Conservation (phyloP, 2,888 invertebrate genomes). For the Dicyrtomina minuta region DNA sequence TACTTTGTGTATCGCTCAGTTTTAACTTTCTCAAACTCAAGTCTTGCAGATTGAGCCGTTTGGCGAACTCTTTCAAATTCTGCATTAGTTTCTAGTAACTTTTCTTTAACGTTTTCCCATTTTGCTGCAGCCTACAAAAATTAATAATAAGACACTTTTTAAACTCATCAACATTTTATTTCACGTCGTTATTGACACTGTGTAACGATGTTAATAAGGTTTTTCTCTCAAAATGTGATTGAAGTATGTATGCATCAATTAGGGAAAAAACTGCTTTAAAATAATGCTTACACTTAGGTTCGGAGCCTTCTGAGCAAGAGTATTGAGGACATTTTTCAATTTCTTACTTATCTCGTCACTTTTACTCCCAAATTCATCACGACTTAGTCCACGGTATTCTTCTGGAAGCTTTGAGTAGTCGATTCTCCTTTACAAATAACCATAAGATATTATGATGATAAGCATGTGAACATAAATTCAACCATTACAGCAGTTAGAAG, state of each 20-base stretch:
- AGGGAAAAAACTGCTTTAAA: too few relatives aligned
- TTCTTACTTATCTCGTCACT: too few relatives aligned
- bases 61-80: slow-evolving; percentile 93
- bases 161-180: too few relatives aligned
- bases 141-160: too few relatives aligned
- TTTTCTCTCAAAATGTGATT: background rate
- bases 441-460: background rate
- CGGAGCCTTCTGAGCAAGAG: too few relatives aligned
- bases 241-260: background rate
- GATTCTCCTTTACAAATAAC: slow-evolving; percentile 39
- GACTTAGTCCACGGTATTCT: slow-evolving; percentile 39
- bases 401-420: slow-evolving; percentile 42
- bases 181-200: too few relatives aligned
- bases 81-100: slow-evolving; percentile 91
- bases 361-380: too few relatives aligned
- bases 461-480: background rate
- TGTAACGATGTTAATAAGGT: background rate
- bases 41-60: slow-evolving; percentile 89
- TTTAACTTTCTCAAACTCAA: slow-evolving; percentile 90
- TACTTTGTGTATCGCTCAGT: slow-evolving; percentile 92
- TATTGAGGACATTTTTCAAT: too few relatives aligned
- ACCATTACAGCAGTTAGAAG: too few relatives aligned
- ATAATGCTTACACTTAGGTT: slow-evolving; percentile 85
- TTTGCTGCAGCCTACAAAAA: slow-evolving; percentile 75
- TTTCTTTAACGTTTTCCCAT: slow-evolving; percentile 88